These are phyloP conservation scores for Hyperoodon ampullatus DNA, from an alignment of 2,113 vertebrate genomes.

Conservation along the genomic window DNA sequence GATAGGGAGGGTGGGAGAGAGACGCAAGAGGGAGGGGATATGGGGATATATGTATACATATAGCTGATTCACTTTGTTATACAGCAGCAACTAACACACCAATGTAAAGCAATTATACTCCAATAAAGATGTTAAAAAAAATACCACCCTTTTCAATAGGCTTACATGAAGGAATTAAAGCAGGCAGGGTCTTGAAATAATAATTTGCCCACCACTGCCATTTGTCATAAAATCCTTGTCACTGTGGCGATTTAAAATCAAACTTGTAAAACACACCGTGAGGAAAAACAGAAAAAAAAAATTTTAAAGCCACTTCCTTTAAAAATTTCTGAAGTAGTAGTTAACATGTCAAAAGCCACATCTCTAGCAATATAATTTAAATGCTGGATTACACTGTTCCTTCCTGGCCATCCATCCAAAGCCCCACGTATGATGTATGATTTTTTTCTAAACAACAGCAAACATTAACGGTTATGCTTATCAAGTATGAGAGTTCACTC, in stretches of 20 bases:
- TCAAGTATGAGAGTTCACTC: neutral
- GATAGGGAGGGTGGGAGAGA: too few species aligned
- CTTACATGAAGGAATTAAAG: neutral
- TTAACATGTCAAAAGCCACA: neutral
- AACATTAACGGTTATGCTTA: neutral
- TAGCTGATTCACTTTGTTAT: too few species aligned
- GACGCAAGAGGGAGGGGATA: too few species aligned
- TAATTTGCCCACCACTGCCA: neutral
- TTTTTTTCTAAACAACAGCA: neutral
- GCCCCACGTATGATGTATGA: neutral
- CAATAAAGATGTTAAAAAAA: too few species aligned
- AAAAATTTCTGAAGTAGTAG: neutral
- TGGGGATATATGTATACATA: too few species aligned
- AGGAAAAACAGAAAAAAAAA: neutral
- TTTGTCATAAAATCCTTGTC: neutral
- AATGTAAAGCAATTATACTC: too few species aligned
- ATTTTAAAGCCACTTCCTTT: neutral
- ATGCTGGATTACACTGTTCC: neutral
- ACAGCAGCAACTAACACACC: too few species aligned
- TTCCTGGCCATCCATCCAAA: neutral
- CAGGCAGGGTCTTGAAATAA: neutral
- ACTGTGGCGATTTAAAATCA: neutral
- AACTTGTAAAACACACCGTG: neutral
- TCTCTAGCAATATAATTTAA: slow-evolving; percentile 2
- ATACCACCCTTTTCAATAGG: neutral